Conservation (phyloP, 2,797 vertebrate genomes). For the Thripadectes ignobilis region DNA sequence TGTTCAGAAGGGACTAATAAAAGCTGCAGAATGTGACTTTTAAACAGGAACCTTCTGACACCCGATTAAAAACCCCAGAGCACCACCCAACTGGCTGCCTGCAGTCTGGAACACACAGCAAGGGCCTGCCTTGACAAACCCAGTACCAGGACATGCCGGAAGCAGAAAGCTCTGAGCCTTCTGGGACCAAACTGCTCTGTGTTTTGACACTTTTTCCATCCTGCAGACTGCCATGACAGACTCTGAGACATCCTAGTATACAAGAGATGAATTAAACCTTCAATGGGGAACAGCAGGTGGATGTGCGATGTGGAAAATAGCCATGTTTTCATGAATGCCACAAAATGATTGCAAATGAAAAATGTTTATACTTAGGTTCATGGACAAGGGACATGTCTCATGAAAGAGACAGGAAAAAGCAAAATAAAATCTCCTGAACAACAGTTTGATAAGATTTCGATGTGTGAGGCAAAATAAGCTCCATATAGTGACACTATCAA, state of each 20-base stretch:
- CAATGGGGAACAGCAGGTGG: not conserved
- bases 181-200: not conserved
- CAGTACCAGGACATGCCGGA: not conserved
- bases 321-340: not conserved
- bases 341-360: not conserved
- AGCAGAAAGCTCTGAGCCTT: not conserved
- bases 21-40: not conserved
- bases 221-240: not conserved
- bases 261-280: not conserved
- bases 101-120: fast-evolving
- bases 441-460: not conserved
- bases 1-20: not conserved
- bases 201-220: not conserved
- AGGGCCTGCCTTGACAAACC: not conserved
- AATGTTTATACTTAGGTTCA: not conserved
- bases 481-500: not conserved
- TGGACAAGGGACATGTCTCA: no score
- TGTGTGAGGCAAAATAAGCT: not conserved
- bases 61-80: not conserved
- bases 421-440: not conserved
- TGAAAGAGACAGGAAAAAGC: not conserved
- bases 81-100: not conserved
- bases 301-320: not conserved
- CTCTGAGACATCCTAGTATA: not conserved
- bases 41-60: not conserved